phyloP scores from a whole-genome alignment of 2,797 vertebrate genomes.

The Coluber constrictor region DNA sequence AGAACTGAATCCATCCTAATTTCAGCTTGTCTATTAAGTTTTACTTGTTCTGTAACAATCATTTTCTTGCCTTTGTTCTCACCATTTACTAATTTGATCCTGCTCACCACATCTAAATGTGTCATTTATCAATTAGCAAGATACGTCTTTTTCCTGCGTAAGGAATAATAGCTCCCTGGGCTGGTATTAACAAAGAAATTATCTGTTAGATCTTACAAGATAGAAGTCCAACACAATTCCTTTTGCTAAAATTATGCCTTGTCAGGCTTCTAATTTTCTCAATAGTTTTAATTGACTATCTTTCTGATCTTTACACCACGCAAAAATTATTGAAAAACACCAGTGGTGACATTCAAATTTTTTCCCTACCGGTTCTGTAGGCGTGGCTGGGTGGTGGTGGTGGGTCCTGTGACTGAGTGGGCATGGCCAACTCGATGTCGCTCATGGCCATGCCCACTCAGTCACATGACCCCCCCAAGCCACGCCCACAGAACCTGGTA shows the following conservation, averaged over 20 bases:
- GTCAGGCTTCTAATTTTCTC: background rate
- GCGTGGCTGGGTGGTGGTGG: too few species aligned
- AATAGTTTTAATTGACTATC: background rate
- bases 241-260: background rate
- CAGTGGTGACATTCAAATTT: too few species aligned
- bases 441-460: too few species aligned
- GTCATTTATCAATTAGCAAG: background rate
- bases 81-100: background rate
- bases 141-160: background rate
- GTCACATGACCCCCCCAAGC: too few species aligned
- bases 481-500: too few species aligned
- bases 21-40: background rate
- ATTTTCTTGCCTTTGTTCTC: background rate
- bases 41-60: background rate
- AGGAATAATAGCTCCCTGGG: background rate
- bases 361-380: too few species aligned
- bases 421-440: too few species aligned
- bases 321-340: background rate
- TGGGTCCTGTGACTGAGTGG: too few species aligned
- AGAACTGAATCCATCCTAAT: background rate
- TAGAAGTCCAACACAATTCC: background rate
- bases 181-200: background rate
- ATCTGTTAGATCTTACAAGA: background rate
- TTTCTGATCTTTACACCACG: background rate
- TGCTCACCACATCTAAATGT: background rate